phyloP scores from a whole-genome alignment of 2,888 invertebrate species.

The Tiliacea citrago region DNA sequence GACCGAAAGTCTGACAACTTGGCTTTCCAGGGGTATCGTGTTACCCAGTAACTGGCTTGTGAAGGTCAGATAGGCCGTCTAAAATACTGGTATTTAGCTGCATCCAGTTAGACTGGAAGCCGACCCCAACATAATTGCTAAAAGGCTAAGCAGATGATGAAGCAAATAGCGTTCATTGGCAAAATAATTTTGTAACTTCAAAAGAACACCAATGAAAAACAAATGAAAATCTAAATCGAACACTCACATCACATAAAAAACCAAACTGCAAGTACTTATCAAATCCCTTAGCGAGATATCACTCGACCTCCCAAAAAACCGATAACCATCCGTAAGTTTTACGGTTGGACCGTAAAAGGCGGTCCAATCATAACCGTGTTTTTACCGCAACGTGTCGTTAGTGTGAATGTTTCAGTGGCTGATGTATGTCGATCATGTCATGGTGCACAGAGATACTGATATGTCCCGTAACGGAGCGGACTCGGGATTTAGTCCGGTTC shows the following conservation, averaged over 20 bases:
- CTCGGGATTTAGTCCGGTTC: slow-evolving; percentile 37
- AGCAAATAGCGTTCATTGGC: no score
- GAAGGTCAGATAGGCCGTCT: no score
- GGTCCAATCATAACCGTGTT: slow-evolving; percentile 79
- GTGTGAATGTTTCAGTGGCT: slow-evolving; percentile 77
- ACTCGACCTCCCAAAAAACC: slow-evolving; percentile 18
- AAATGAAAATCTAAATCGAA: slow-evolving; percentile 6
- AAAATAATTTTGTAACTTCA: neutral
- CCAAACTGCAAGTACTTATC: slow-evolving; percentile 25
- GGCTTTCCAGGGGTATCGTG: no score
- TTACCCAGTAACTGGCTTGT: no score
- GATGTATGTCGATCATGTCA: slow-evolving; percentile 68
- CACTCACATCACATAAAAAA: slow-evolving; percentile 19
- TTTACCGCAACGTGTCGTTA: slow-evolving; percentile 74
- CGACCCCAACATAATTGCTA: no score
- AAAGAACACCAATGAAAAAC: neutral
- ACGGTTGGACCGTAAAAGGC: slow-evolving; percentile 58
- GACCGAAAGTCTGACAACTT: no score
- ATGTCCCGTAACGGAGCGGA: slow-evolving; percentile 78
- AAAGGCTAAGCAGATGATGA: no score
- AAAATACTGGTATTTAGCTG: no score
- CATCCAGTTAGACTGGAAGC: no score
- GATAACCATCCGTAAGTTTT: slow-evolving; percentile 32
- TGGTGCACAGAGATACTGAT: slow-evolving; percentile 72
- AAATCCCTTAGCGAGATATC: slow-evolving; percentile 20